Conservation (phyloP, 2,797 vertebrate genomes). For the Alauda arvensis region DNA sequence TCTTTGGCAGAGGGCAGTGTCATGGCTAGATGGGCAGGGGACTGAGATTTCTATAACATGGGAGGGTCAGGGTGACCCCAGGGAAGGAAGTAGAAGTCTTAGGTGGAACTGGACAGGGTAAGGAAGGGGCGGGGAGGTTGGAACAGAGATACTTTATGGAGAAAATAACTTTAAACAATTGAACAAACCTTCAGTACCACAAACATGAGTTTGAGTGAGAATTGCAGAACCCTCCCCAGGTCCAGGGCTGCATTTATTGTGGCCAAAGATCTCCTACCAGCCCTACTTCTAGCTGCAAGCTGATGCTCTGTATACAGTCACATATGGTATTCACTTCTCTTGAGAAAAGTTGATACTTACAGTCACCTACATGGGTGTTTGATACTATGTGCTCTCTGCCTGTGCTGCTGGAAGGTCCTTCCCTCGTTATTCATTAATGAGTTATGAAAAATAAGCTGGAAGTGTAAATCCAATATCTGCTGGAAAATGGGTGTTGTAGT, state of each 20-base stretch:
- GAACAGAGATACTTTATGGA: too few relatives aligned
- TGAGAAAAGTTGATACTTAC: neutral
- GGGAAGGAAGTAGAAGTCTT: too few relatives aligned
- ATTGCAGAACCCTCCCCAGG: neutral
- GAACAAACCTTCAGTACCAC: too few relatives aligned
- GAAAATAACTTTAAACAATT: too few relatives aligned
- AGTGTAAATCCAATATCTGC: neutral
- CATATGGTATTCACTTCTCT: neutral
- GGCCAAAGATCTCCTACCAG: neutral
- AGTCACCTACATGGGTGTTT: neutral
- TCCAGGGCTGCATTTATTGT: neutral
- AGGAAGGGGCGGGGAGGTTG: too few relatives aligned
- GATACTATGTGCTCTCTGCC: neutral
- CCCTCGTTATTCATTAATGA: neutral
- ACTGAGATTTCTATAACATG: too few relatives aligned
- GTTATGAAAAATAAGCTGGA: neutral
- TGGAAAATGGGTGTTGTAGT: neutral
- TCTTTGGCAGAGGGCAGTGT: too few relatives aligned
- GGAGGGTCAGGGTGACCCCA: too few relatives aligned
- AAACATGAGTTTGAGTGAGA: neutral
- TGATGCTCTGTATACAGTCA: neutral
- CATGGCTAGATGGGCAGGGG: too few relatives aligned
- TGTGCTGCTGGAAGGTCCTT: neutral
- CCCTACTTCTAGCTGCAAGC: neutral
- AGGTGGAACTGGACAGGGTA: too few relatives aligned